These are phyloP conservation scores for Oxyscelio sp. DNA, from an alignment of 2,888 invertebrate species.

Conservation along the genomic window DNA sequence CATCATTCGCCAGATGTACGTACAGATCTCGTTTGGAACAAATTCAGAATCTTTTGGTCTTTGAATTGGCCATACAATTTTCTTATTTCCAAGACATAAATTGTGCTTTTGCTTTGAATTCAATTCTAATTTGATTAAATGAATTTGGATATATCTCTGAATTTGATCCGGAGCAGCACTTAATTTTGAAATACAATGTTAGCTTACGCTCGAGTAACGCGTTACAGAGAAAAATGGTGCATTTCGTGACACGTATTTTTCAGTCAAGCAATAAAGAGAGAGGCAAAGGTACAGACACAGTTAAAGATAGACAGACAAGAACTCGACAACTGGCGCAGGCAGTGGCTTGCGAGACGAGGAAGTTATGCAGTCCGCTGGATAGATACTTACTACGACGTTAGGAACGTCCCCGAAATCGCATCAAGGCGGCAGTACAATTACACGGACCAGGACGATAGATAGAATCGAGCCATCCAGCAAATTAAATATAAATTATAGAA, in stretches of 20 bases:
- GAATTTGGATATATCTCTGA: not conserved
- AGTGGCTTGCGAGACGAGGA: constrained; percentile 65
- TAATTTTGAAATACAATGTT: constrained; percentile 21
- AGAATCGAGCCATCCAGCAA: constrained; percentile 86
- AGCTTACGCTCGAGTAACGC: constrained; percentile 33
- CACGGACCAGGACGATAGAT: constrained; percentile 83
- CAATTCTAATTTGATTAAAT: not conserved
- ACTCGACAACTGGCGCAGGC: constrained; percentile 49
- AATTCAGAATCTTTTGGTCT: constrained; percentile 29
- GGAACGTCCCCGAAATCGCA: constrained; percentile 84
- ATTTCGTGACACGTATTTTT: constrained; percentile 23
- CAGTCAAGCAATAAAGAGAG: constrained; percentile 36
- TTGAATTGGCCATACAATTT: too few relatives aligned
- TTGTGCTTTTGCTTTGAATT: too few relatives aligned
- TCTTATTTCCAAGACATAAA: too few relatives aligned
- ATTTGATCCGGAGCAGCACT: constrained; percentile 19
- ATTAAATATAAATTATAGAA: constrained; percentile 86
- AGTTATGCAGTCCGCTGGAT: constrained; percentile 72
- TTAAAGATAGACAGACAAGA: constrained; percentile 33
- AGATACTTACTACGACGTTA: constrained; percentile 86
- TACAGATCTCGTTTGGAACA: constrained; percentile 24
- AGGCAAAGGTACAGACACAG: constrained; percentile 27
- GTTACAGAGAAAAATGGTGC: constrained; percentile 35
- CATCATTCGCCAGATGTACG: constrained; percentile 85
- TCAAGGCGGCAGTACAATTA: constrained; percentile 79